Base-by-base conservation (phyloP, 1,140 invertebrate species). In the Drosophila nebulosa region DNA sequence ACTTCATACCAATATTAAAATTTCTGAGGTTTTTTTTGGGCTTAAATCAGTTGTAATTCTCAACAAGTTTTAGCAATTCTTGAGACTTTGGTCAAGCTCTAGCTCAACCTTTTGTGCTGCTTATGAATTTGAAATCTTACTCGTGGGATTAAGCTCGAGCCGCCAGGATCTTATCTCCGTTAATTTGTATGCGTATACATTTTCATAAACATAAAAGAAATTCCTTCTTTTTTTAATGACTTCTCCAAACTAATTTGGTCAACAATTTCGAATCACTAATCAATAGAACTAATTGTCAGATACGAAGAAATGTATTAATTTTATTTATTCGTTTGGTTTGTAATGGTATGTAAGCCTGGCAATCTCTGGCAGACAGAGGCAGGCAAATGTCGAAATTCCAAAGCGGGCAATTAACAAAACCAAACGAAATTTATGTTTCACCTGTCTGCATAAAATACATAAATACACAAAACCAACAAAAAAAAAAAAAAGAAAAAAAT, bases 361-460 rank as follows among this genome's bases (percentile, higher is more conserved):
- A 86, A 85, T 78, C 67, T 71, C 66, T 59, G 56, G 53, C 42
- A 35, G 56, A n/a, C 26, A 18, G 24, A 35, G 56, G 22, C 26
- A 26, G 24, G 46, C 14, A 35, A 30, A 65, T 79, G 77, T 76
- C 59, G 78, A 73, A 86, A 81, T 66, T 63, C 67, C 65, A 75
- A 79, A 84, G 77, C 84, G 61, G 79, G 76, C 76, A 88, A 89
- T 89, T 84, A 88, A 88, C 65, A 88, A 88, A 74, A 75, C 51
- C 79, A 89, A 85, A 85, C 80, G 81, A 81, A 89, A 89, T 89
- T 89, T 90, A 89, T 89, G 86, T 90, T 89, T 85, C 86, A 89
- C 86, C 86, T 89, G 86, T 86, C 75, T 68, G 69, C 78, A 90
- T 74, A 85, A 83, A 77, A 88, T 86, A 86, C 81, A 88, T 81